Base-by-base conservation (phyloP, 2,113 vertebrate genomes). In the Lichenostomus cassidix region DNA sequence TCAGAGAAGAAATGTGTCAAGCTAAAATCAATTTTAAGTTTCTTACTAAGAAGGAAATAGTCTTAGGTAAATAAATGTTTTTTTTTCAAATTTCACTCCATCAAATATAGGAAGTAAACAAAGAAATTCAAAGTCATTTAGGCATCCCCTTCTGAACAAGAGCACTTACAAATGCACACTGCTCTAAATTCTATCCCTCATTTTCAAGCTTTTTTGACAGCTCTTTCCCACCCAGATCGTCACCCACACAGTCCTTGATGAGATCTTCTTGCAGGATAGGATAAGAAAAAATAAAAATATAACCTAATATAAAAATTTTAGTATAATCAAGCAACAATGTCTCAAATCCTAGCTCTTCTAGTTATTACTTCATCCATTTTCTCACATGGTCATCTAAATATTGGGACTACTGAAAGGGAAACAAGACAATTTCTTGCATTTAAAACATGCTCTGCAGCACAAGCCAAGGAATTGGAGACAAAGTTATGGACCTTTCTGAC, bases 21-120 rank as follows among this genome's bases (percentile, higher is more conserved):
- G 81, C 78, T 88, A 95, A 94, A 97, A 96, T 96, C 91, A 94
- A 96, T 97, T 96, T 96, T 62, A 77, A 78, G 81, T 93, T 96
- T 92, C 92, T 96, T 95, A 80, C 88, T 87, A 87, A 91, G 85
- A 83, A 92, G 56, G 76, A 94, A 96, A 95, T 86, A 93, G 89
- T 94, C 70, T 69, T 89, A 90, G 60, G 86, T 65, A 97, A 97
- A 94, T 90, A 97, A 95, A 92, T 91, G 5, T 94, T 94, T 71
- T 70, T 90, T 89, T 93, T 94, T 94, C 42, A 87, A 90, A 81
- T 96, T 97, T 62, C 83, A 77, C 85, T 96, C 84, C 91, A 81
- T 94, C 58, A 96, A 96, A 74, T 44, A 81, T 35, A 94, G 33
- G 33, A 93, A 92, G 25, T 62, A 95, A 87, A 65, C 39, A 94